Conservation (phyloP, 2,113 vertebrate species). For the Epinephelus cyanopodus region DNA sequence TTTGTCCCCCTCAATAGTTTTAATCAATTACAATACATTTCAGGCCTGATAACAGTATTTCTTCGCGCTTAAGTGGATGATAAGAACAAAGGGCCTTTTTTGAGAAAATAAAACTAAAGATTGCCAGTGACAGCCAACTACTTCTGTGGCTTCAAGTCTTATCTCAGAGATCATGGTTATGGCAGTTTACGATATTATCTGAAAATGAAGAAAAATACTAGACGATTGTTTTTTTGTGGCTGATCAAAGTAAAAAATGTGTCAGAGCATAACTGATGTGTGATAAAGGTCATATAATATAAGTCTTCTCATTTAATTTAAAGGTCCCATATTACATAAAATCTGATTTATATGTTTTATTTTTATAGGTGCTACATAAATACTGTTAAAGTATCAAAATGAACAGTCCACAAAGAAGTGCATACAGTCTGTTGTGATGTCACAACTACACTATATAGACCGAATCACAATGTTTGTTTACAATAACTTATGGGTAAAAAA, state of each 20-base stretch:
- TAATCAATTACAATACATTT: conserved; percentile 67
- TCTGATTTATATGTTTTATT: too few relatives aligned
- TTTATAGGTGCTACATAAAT: too few relatives aligned
- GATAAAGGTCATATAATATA: neutral
- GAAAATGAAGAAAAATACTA: conserved; percentile 3
- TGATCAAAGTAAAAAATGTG: conserved; percentile 1
- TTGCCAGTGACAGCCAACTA: conserved; percentile 29
- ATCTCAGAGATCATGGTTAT: conserved; percentile 29
- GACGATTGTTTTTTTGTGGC: neutral
- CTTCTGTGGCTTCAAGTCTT: conserved; percentile 34
- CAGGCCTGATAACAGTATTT: conserved; percentile 39
- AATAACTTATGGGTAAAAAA: too few relatives aligned
- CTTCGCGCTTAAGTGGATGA: conserved; percentile 38
- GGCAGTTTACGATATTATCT: conserved; percentile 8
- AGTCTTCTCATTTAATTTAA: neutral
- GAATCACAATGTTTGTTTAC: too few relatives aligned
- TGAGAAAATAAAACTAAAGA: conserved; percentile 38
- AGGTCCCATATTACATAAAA: too few relatives aligned
- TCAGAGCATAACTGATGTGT: neutral
- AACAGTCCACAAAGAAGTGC: too few relatives aligned
- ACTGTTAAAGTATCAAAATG: too few relatives aligned
- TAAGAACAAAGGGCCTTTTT: conserved; percentile 53
- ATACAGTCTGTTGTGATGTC: too few relatives aligned
- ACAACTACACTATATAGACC: too few relatives aligned
- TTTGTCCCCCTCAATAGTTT: conserved; percentile 67